These are phyloP conservation scores for Cacatua alba DNA, from an alignment of 2,113 vertebrate species.

Conservation along the genomic window DNA sequence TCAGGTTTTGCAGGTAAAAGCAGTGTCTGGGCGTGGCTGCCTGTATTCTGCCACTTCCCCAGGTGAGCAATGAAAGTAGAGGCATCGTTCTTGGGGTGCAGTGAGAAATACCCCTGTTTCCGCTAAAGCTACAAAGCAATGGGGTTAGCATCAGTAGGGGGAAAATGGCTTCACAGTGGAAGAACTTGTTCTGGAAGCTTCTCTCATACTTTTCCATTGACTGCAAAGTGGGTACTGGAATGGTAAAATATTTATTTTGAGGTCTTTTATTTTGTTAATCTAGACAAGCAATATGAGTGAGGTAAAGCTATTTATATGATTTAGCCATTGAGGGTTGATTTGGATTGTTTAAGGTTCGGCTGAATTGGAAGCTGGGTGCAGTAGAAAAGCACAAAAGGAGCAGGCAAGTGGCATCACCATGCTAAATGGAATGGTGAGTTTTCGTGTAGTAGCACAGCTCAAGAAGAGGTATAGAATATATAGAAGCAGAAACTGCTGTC, in stretches of 20 bases:
- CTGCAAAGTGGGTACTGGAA: not conserved
- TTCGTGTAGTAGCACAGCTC: fast-evolving
- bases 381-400: not conserved
- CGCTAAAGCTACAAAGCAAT: fast-evolving
- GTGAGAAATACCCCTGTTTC: fast-evolving
- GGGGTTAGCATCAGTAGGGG: fast-evolving
- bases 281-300: not conserved
- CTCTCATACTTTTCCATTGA: not conserved
- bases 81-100: not conserved
- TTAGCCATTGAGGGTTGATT: not conserved
- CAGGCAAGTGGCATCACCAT: not conserved
- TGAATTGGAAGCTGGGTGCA: not conserved
- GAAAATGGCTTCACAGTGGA: fast-evolving
- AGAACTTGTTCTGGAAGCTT: not conserved
- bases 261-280: not conserved
- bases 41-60: fast-evolving
- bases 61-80: not conserved
- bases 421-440: fast-evolving
- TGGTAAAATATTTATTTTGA: not conserved
- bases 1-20: fast-evolving
- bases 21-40: not conserved
- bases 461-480: fast-evolving
- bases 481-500: not conserved
- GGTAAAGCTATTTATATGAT: not conserved
- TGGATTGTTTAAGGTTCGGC: not conserved